These are phyloP conservation scores for Parambassis ranga DNA, from an alignment of 2,797 vertebrate genomes.

Conservation along the genomic window DNA sequence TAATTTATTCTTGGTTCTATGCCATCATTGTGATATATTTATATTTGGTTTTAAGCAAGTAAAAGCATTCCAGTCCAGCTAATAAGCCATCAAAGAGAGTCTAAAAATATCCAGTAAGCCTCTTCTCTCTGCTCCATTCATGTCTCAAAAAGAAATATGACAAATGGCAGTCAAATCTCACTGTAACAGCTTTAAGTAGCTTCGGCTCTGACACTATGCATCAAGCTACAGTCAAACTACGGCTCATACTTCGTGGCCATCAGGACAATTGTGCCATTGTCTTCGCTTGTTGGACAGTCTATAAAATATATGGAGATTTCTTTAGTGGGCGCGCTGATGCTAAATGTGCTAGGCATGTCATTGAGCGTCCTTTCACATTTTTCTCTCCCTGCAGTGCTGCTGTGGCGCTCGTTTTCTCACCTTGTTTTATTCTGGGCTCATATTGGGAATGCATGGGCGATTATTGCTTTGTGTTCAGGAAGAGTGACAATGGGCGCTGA, in stretches of 20 bases:
- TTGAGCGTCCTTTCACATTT: conserved; percentile 59
- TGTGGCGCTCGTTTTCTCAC: conserved; percentile 61
- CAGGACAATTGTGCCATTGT: background rate
- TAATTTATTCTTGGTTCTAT: conserved; percentile 28
- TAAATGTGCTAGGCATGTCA: conserved; percentile 49
- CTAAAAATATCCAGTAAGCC: conserved; percentile 66
- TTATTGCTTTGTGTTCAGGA: conserved; percentile 66
- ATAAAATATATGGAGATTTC: conserved; percentile 10
- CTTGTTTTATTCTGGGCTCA: conserved; percentile 67
- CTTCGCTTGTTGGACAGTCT: conserved; percentile 3
- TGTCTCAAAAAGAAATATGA: conserved; percentile 54
- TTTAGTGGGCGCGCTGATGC: conserved; percentile 23
- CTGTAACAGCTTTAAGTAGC: conserved; percentile 56
- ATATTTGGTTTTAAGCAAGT: conserved; percentile 53
- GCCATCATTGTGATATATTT: conserved; percentile 47
- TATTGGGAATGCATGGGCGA: conserved; percentile 60
- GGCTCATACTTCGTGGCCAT: background rate
- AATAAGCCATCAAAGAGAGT: conserved; percentile 68
- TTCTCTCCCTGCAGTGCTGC: conserved; percentile 11
- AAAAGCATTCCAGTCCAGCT: conserved; percentile 49
- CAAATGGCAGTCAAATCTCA: conserved; percentile 57
- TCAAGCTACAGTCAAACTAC: conserved; percentile 19
- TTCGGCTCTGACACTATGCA: conserved; percentile 32
- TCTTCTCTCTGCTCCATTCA: conserved; percentile 60
- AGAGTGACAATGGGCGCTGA: conserved; percentile 50